These are phyloP conservation scores for Tinea pellionella DNA, from an alignment of 2,888 invertebrate genomes.

Conservation along the genomic window DNA sequence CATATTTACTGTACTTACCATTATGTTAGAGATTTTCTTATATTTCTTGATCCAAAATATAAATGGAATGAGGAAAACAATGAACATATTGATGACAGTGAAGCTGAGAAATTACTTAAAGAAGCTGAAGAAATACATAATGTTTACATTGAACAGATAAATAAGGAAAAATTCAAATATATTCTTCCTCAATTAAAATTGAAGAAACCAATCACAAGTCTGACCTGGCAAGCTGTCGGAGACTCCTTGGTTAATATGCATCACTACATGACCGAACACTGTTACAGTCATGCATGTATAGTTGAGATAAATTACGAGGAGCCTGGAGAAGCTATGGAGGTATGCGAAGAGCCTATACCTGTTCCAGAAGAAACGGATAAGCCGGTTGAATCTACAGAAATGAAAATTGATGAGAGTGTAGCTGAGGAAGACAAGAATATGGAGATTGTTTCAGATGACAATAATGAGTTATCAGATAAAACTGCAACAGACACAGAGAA, in stretches of 20 bases:
- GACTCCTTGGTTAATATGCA: slow-evolving; percentile 74
- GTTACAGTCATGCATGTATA: slow-evolving; percentile 65
- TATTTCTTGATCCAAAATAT: slow-evolving; percentile 69
- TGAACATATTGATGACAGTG: slow-evolving; percentile 58
- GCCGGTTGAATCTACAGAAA: slow-evolving; percentile 34
- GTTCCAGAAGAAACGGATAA: slow-evolving; percentile 40
- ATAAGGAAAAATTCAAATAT: slow-evolving; percentile 60
- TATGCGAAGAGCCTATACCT: slow-evolving; percentile 33
- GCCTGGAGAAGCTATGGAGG: slow-evolving; percentile 5
- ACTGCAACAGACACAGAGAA: slow-evolving; percentile 44
- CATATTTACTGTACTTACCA: slow-evolving; percentile 78
- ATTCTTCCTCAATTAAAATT: slow-evolving; percentile 69
- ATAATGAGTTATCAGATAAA: slow-evolving; percentile 54
- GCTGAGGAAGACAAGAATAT: slow-evolving; percentile 35
- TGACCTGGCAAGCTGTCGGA: slow-evolving; percentile 76
- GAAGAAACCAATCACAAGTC: slow-evolving; percentile 67
- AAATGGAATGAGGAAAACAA: slow-evolving; percentile 52
- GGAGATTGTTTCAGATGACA: slow-evolving; percentile 44
- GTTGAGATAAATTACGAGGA: slow-evolving; percentile 47
- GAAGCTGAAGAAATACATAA: slow-evolving; percentile 70
- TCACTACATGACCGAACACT: slow-evolving; percentile 71
- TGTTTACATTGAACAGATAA: slow-evolving; percentile 61
- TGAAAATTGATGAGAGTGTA: slow-evolving; percentile 26
- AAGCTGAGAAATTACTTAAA: slow-evolving; percentile 63
- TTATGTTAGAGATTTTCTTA: slow-evolving; percentile 74